A percentile compares a stretch with the other conserved stretches of the same genome.
Evolutionary conservation across 2,113 vertebrate species (phyloP).

Genomic region (Gymnobelideus leadbeateri): DNA sequence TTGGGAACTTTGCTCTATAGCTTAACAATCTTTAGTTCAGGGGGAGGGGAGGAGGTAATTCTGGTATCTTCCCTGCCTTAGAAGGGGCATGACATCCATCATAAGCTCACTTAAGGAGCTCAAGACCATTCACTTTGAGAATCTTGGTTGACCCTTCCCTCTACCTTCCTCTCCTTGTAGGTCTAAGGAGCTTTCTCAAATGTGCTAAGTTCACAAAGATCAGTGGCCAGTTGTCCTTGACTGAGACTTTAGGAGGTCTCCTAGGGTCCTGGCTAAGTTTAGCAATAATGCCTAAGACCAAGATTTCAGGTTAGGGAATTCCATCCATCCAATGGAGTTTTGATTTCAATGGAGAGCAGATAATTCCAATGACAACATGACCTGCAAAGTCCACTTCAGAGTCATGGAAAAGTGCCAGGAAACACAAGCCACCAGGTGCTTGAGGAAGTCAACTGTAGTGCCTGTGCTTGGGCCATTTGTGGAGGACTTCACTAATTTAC

Average conservation of each 20-base stretch:
- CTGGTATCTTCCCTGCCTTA: conserved; percentile 52
- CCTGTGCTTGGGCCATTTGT: not conserved
- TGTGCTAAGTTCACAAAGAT: not conserved
- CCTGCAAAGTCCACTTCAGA: not conserved
- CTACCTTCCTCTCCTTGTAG: not conserved
- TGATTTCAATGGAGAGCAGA: not conserved
- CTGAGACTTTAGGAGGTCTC: not conserved
- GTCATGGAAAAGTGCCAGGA: not conserved
- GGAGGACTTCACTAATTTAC: not conserved
- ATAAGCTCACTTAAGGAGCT: not conserved
- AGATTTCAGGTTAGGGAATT: not conserved
- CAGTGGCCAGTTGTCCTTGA: not conserved
- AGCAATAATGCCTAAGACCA: not conserved
- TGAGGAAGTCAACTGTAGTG: not conserved
- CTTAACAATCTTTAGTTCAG: not conserved
- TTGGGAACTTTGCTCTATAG: not conserved
- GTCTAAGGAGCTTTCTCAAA: not conserved
- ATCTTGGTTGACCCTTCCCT: not conserved
- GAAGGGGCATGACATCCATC: not conserved
- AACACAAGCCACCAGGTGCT: not conserved
- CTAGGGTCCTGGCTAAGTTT: not conserved
- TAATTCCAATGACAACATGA: not conserved
- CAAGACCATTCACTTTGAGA: not conserved
- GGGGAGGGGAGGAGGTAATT: not conserved
- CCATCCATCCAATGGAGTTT: not conserved